Evolutionary conservation across 1,140 invertebrate genomes (phyloP).

Genomic region (Euschistus heros): DNA sequence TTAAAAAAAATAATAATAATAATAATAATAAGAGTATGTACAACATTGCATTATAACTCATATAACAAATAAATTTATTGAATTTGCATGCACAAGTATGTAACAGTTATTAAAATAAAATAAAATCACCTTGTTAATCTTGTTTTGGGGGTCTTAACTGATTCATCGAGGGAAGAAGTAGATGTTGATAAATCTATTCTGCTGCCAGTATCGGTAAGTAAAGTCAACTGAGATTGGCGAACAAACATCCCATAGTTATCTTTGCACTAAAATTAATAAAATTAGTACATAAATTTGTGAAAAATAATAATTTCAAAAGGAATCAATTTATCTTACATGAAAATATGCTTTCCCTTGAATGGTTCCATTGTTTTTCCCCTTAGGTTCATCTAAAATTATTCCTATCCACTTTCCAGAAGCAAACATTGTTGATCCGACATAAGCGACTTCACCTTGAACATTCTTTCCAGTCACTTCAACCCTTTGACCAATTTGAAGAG

Average conservation of each 20-base stretch:
- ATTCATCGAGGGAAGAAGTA: conserved; percentile 35
- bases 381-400: conserved; percentile 77
- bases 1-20: too few relatives aligned
- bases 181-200: conserved; percentile 36
- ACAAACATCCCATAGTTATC: conserved; percentile 84
- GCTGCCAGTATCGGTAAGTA: conserved; percentile 59
- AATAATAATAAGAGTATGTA: too few relatives aligned
- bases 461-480: conserved; percentile 73
- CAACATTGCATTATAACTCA: too few relatives aligned
- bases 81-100: too few relatives aligned
- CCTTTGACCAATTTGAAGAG: conserved; percentile 51
- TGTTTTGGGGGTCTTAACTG: conserved; percentile 31
- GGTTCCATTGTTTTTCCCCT: conserved; percentile 86
- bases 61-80: too few relatives aligned
- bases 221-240: conserved; percentile 58
- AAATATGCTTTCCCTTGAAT: conserved; percentile 78
- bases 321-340: conserved; percentile 41
- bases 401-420: conserved; percentile 86
- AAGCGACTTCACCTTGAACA: conserved; percentile 69
- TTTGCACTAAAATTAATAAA: conserved; percentile 49
- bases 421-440: conserved; percentile 72
- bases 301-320: neutral
- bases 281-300: neutral
- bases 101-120: too few relatives aligned
- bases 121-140: conserved; percentile 47